Percentiles rank a stretch among this genome's conserved stretches.
phyloP scores from a whole-genome alignment of 2,113 vertebrate species.

The Pedetes capensis region DNA sequence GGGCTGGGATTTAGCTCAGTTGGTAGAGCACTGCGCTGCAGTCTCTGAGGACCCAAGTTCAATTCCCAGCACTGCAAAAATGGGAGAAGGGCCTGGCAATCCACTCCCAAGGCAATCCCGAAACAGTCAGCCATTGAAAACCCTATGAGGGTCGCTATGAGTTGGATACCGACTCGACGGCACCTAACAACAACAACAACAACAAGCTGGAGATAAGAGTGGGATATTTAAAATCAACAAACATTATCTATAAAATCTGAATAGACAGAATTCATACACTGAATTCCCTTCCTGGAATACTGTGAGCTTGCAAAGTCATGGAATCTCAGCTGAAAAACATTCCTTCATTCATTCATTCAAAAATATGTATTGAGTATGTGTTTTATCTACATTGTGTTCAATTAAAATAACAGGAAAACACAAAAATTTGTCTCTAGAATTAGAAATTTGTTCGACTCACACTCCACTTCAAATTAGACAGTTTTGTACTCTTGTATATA shows the following conservation, averaged over 20 bases:
- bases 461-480: not conserved
- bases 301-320: not conserved
- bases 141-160: too few species aligned
- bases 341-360: not conserved
- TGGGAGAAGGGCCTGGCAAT: too few species aligned
- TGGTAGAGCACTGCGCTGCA: too few species aligned
- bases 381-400: not conserved
- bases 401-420: not conserved
- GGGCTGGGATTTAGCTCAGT: too few species aligned
- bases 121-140: too few species aligned
- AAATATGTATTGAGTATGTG: not conserved
- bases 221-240: not conserved
- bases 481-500: not conserved
- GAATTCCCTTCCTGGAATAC: not conserved
- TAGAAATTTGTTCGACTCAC: not conserved
- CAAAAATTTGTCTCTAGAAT: not conserved
- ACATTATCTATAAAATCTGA: not conserved
- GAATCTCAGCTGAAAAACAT: not conserved
- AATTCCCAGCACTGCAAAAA: too few species aligned
- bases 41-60: too few species aligned
- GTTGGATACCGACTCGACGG: too few species aligned
- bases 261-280: not conserved
- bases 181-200: too few species aligned
- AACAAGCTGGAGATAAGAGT: too few species aligned
- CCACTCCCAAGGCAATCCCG: too few species aligned